Conservation (phyloP, 2,113 vertebrate species). For the Boulengeromyrus knoepffleri region DNA sequence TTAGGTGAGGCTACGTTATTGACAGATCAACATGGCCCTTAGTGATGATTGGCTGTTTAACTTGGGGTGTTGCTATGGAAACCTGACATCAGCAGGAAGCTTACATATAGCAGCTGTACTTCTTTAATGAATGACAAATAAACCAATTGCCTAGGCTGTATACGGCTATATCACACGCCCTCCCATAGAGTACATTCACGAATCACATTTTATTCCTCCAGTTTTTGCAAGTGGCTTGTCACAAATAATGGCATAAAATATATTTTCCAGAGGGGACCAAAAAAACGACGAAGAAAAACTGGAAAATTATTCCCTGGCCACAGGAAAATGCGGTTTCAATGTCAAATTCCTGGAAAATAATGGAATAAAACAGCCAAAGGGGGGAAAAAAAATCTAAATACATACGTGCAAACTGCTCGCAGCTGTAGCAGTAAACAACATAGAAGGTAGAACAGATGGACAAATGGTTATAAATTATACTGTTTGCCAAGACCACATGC, state of each 20-base stretch:
- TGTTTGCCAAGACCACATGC: not conserved
- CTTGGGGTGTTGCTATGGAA: not conserved
- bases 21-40: not conserved
- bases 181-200: not conserved
- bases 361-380: not conserved
- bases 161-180: not conserved
- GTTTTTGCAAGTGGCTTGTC: not conserved
- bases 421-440: not conserved
- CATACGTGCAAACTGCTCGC: not conserved
- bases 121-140: not conserved
- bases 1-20: not conserved
- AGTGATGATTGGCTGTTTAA: not conserved
- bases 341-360: conserved; percentile 5
- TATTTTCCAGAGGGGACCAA: not conserved
- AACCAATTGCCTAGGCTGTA: not conserved
- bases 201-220: conserved; percentile 3
- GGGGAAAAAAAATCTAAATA: not conserved
- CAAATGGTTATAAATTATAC: not conserved
- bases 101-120: not conserved
- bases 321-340: conserved; percentile 2
- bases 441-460: not conserved
- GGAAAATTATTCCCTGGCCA: conserved; percentile 7
- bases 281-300: not conserved
- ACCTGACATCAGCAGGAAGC: not conserved
- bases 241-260: not conserved